Evolutionary conservation across 1,140 invertebrate species (phyloP), one percentile per base, ranked within the genome.

Genomic region (Lepidotrigona ventralis): DNA sequence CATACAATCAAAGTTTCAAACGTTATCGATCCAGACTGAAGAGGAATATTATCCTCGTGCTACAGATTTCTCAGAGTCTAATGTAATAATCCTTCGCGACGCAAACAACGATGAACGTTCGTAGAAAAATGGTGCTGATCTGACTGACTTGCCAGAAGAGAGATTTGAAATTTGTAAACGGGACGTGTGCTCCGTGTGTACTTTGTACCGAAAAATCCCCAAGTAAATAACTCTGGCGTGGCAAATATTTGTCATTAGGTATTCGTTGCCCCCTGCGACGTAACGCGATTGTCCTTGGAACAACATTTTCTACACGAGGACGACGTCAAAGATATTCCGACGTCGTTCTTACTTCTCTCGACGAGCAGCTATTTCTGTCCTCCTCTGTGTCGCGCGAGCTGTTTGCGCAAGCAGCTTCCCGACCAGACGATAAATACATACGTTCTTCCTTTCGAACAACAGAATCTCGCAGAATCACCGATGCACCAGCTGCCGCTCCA

Each of bases 351-450:
- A 26, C 23, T 29, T 21, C 21, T 29, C 23, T 6, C n/a, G 21
- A 29, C n/a, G 11, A 12, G 17, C 26, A 21, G 1, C 71, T 29
- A 29, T 72, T 54, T 72, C n/a, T 72, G 51, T 71, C 46, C 14
- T 26, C 6, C 5, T 53, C 11, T 29, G 9, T 54, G 11, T 26
- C 71, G 51, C 9, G 19, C 9, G 19, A 29, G 26, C 3, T 72
- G 71, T 72, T 72, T 23, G 71, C 71, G n/a, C 53, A 58, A 79
- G 54, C 9, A 56, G 39, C 15, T 71, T 15, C 11, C 68, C 39
- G 39, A 39, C 33, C 2, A 39, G n/a, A 9, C 29, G 72, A 60
- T 74, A 58, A 74, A 74, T 74, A 74, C 58, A 74, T 29, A 39
- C 39, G 39, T 21, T 60, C 8, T 33, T 19, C 72, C 4, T 8